These are phyloP conservation scores for Hypotaenidia philippensis DNA, from an alignment of 2,797 vertebrate genomes.

Conservation along the genomic window DNA sequence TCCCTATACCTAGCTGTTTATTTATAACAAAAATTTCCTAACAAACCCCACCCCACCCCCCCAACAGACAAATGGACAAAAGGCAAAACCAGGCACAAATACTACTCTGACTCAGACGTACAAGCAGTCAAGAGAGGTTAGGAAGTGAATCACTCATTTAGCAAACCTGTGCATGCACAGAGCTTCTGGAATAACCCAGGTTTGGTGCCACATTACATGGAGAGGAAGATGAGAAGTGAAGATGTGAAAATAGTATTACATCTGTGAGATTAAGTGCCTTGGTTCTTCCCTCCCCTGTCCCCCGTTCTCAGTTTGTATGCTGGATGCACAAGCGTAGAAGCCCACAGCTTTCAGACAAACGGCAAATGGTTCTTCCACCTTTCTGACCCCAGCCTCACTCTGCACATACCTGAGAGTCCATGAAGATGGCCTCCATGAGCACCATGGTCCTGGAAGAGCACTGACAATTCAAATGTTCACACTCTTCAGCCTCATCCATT, in stretches of 20 bases:
- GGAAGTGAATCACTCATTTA: not conserved
- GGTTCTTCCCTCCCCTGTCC: not conserved
- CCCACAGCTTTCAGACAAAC: not conserved
- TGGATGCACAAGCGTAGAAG: not conserved
- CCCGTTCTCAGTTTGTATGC: not conserved
- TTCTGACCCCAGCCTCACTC: not conserved
- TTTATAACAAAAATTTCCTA: not conserved
- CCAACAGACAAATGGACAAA: not conserved
- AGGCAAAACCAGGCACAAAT: not conserved
- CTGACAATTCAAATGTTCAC: not conserved
- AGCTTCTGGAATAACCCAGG: not conserved
- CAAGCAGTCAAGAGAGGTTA: not conserved
- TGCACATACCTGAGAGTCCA: not conserved
- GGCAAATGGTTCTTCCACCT: not conserved
- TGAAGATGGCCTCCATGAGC: rapidly evolving
- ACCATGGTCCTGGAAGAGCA: not conserved
- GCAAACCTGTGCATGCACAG: not conserved
- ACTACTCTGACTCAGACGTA: not conserved
- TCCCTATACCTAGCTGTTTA: not conserved
- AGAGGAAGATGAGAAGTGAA: not conserved
- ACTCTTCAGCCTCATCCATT: not conserved
- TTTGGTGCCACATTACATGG: not conserved
- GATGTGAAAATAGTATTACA: not conserved
- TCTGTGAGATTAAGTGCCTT: not conserved
- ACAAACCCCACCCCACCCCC: not conserved